These are phyloP conservation scores for Melieria picta DNA, from an alignment of 2,888 invertebrate genomes.

Conservation along the genomic window DNA sequence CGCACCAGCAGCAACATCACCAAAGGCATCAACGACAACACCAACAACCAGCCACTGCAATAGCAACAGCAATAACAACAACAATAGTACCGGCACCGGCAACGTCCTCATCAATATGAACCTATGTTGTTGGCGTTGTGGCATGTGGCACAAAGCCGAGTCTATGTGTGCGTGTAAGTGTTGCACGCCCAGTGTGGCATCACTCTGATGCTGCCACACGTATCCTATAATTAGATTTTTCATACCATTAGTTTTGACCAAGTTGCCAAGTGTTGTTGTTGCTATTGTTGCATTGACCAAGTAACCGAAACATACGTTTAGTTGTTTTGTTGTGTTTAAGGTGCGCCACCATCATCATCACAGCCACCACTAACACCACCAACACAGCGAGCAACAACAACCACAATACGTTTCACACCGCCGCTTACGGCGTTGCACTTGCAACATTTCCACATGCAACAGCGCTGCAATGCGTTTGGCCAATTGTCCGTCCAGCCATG, in stretches of 20 bases:
- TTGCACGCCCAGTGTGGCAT: conserved; percentile 1
- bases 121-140: background rate
- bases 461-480: too few relatives aligned
- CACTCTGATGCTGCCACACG: background rate
- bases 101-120: background rate
- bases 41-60: too few relatives aligned
- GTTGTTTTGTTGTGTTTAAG: conserved; percentile 7
- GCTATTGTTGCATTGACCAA: background rate
- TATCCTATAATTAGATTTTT: conserved; percentile 24
- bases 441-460: conserved; percentile 5
- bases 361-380: too few relatives aligned
- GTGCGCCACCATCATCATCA: conserved; percentile 12
- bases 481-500: too few relatives aligned
- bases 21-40: too few relatives aligned
- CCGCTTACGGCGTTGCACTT: conserved; percentile 3
- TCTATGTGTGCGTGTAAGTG: background rate
- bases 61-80: too few relatives aligned
- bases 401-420: too few relatives aligned
- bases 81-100: too few relatives aligned
- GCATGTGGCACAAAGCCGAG: background rate
- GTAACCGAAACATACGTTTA: conserved; percentile 1
- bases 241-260: conserved; percentile 11
- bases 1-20: too few relatives aligned
- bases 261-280: background rate
- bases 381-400: too few relatives aligned